Percentiles rank a stretch among this genome's conserved stretches.
These are phyloP conservation scores for Marmota monax DNA, from an alignment of 2,113 vertebrate genomes.

Conservation along the genomic window DNA sequence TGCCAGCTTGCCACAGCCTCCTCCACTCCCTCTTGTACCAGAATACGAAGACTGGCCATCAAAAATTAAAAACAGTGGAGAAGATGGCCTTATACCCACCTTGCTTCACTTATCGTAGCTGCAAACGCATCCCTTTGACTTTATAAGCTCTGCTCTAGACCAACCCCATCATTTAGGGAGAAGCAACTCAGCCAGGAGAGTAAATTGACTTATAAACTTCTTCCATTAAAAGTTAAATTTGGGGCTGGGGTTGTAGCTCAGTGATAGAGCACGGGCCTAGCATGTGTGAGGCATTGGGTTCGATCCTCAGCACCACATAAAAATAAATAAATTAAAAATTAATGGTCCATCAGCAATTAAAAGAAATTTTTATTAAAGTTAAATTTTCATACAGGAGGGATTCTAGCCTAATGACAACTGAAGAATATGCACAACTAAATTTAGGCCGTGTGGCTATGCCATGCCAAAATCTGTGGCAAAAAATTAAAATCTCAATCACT, in stretches of 20 bases:
- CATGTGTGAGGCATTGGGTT: too few relatives aligned
- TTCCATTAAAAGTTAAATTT: not conserved
- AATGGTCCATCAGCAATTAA: not conserved
- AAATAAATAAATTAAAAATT: too few relatives aligned
- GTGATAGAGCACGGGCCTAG: too few relatives aligned
- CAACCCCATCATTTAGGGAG: not conserved
- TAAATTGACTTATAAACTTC: slow-evolving; percentile 19
- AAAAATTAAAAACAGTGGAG: not conserved
- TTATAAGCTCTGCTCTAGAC: not conserved
- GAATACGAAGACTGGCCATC: not conserved
- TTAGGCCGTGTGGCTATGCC: not conserved
- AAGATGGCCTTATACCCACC: not conserved
- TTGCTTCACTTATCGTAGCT: not conserved
- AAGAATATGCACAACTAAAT: not conserved
- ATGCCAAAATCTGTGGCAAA: not conserved
- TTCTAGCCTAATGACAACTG: not conserved
- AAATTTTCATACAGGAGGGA: not conserved
- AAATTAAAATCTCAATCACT: not conserved
- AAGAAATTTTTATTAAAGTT: not conserved
- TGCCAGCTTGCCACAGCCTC: not conserved
- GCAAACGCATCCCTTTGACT: not conserved
- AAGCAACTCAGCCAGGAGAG: not conserved
- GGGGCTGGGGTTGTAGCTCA: too few relatives aligned
- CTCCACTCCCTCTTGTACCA: not conserved
- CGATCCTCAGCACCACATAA: too few relatives aligned